phyloP scores from a whole-genome alignment of 2,888 invertebrate species.

The Synergus umbraculus region DNA sequence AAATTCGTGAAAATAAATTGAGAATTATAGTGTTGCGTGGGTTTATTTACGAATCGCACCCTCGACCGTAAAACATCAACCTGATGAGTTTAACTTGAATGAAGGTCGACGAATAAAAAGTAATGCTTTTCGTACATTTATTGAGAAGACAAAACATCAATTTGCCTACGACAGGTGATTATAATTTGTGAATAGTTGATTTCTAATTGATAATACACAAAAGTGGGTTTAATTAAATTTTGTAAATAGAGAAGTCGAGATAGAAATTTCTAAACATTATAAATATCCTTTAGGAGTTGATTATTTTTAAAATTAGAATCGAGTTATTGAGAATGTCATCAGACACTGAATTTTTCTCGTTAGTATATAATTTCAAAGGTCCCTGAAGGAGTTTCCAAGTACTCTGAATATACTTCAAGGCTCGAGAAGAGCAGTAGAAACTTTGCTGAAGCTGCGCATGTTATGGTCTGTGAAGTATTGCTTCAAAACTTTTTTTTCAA shows the following conservation, averaged over 20 bases:
- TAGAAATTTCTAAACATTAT: neutral
- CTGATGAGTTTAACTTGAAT: neutral
- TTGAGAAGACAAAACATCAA: no score
- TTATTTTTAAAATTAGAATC: neutral
- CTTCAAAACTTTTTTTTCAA: neutral
- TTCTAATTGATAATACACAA: neutral
- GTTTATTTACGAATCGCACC: neutral
- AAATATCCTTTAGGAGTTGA: neutral
- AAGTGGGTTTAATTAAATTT: neutral
- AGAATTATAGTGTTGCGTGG: conserved; percentile 10
- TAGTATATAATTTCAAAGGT: neutral
- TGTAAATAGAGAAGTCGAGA: neutral
- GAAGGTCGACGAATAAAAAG: neutral
- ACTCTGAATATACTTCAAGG: conserved; percentile 12
- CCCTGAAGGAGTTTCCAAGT: neutral
- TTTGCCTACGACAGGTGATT: neutral
- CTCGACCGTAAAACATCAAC: neutral
- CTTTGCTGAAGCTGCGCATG: conserved; percentile 9
- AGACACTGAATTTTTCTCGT: neutral
- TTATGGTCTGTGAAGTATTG: neutral
- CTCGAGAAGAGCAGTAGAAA: conserved; percentile 21
- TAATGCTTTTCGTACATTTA: neutral
- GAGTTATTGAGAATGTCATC: neutral
- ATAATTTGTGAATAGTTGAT: neutral
- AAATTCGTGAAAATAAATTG: neutral